phyloP scores from a whole-genome alignment of 1,140 invertebrate species.

The Drosophila triauraria region DNA sequence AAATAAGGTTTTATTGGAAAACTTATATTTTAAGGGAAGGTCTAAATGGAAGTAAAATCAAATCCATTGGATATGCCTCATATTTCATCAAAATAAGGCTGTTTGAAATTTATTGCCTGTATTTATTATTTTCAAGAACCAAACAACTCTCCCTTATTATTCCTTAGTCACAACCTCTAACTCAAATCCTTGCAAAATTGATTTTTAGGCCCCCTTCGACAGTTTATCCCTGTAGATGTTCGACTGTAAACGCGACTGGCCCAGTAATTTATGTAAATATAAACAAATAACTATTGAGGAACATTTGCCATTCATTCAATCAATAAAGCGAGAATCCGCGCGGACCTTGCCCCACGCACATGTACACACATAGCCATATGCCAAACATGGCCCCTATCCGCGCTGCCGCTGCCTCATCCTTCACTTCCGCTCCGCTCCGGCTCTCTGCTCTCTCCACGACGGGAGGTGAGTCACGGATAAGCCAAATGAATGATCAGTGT shows the following conservation, averaged over 20 bases:
- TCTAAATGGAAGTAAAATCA: background rate
- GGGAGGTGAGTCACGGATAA: conserved; percentile 68
- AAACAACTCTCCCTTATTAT: background rate
- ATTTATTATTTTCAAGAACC: background rate
- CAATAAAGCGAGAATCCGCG: conserved; percentile 34
- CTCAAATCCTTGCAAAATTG: background rate
- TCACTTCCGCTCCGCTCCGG: conserved; percentile 50
- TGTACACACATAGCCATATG: conserved; percentile 2
- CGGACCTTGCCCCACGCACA: conserved; percentile 22
- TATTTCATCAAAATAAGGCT: background rate
- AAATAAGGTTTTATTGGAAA: background rate
- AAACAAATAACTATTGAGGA: conserved; percentile 32
- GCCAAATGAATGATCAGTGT: conserved; percentile 71
- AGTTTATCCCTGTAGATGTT: background rate
- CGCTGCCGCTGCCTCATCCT: conserved; percentile 27
- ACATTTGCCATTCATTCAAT: conserved; percentile 29
- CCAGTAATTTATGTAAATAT: conserved; percentile 38
- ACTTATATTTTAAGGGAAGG: background rate
- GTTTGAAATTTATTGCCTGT: background rate
- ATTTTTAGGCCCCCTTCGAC: no score
- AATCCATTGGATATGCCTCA: background rate
- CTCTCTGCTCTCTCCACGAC: conserved; percentile 1
- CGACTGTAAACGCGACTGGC: background rate
- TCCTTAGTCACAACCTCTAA: background rate
- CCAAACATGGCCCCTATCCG: background rate